Percentiles rank a stretch among this genome's conserved stretches.
phyloP scores from a whole-genome alignment of 2,888 invertebrate species.

The Chrysomela aeneicollis region DNA sequence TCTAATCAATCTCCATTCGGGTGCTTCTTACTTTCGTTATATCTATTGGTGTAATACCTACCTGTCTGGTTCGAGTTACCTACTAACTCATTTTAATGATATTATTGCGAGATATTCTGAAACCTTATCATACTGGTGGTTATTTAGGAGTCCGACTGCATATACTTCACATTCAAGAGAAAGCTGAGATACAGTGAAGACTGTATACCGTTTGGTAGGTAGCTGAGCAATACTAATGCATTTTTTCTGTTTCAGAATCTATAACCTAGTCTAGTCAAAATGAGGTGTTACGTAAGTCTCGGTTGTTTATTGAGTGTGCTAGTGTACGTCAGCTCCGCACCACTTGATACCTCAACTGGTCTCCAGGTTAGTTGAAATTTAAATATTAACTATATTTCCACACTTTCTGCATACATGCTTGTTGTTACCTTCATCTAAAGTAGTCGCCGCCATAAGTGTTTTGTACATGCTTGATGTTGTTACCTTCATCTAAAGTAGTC shows the following conservation, averaged over 20 bases:
- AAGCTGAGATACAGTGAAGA: constrained; percentile 18
- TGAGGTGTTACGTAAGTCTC: constrained; percentile 61
- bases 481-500: too few relatives aligned
- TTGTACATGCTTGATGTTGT: too few relatives aligned
- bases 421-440: too few relatives aligned
- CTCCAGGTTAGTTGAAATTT: constrained; percentile 53
- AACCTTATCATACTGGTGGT: constrained; percentile 4
- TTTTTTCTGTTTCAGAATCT: constrained; percentile 58
- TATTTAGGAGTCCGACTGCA: constrained; percentile 15
- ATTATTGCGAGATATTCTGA: constrained; percentile 16
- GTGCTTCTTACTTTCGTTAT: neutral
- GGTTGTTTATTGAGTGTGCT: constrained; percentile 59
- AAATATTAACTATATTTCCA: neutral
- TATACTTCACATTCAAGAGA: constrained; percentile 18
- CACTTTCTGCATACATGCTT: too few relatives aligned
- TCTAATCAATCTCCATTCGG: too few relatives aligned
- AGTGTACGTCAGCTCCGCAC: constrained; percentile 57
- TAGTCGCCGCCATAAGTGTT: too few relatives aligned
- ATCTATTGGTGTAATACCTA: neutral
- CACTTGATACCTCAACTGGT: constrained; percentile 50
- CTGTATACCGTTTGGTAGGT: constrained; percentile 8
- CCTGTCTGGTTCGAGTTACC: neutral
- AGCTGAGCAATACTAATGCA: constrained; percentile 18
- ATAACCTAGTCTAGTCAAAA: constrained; percentile 61
- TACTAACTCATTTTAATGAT: constrained; percentile 7